phyloP scores from a whole-genome alignment of 2,888 invertebrate species.

The Dermolepida albohirtum region DNA sequence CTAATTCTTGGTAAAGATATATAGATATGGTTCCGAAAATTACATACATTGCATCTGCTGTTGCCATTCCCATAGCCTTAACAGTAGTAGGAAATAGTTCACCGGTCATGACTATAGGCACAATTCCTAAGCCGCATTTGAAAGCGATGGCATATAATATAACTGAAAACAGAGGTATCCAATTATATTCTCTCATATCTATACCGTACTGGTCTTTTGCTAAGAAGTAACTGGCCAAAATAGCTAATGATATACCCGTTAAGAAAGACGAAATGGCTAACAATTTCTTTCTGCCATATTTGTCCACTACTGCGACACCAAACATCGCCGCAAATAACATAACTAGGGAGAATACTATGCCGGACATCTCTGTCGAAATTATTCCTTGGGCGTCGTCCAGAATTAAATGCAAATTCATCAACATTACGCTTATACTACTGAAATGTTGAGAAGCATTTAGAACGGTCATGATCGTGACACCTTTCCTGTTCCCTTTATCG shows the following conservation, averaged over 20 bases:
- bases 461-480: constrained; percentile 60
- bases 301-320: constrained; percentile 59
- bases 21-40: constrained; percentile 58
- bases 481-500: constrained; percentile 60
- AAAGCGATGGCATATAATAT: constrained; percentile 60
- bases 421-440: constrained; percentile 61
- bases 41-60: constrained; percentile 60
- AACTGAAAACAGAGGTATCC: constrained; percentile 60
- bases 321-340: constrained; percentile 58
- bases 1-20: constrained; percentile 56
- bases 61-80: constrained; percentile 63
- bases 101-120: constrained; percentile 62
- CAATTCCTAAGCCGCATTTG: constrained; percentile 61
- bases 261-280: constrained; percentile 57
- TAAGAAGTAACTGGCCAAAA: constrained; percentile 59
- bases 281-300: constrained; percentile 59
- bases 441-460: constrained; percentile 62
- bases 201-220: constrained; percentile 53
- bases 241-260: constrained; percentile 57
- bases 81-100: constrained; percentile 63
- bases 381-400: constrained; percentile 59
- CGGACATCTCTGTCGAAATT: constrained; percentile 56
- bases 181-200: constrained; percentile 56
- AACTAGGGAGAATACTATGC: constrained; percentile 60
- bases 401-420: constrained; percentile 64